Base-by-base conservation (phyloP, 2,113 vertebrate genomes). In the Ameiurus melas region DNA sequence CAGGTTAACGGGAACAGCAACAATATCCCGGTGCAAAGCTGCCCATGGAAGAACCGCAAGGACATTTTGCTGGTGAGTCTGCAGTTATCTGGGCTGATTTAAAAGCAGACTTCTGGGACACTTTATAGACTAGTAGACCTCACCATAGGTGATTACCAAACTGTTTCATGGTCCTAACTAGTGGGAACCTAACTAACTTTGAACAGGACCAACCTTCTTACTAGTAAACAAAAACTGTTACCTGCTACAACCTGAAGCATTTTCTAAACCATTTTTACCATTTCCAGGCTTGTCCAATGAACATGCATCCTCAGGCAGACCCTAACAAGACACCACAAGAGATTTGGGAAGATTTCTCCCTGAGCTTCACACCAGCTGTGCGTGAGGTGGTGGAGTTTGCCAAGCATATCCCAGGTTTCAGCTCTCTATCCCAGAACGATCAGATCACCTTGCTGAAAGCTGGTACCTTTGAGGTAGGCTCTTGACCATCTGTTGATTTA, bases 281-380 rank as follows among this genome's bases (percentile, higher is more conserved):
- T 84, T 91, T 85, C 19, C 93, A 99, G 97, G 97, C 97, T 0
- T 99, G 97, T 91, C 97, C 98, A 47, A 98, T 98, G 97, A 98
- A 98, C 93, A 95, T 96, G 94, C 95, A 96, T 87, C 95, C 96
- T 1, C 96, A 95, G 0, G 94, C 96, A 3, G 93, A 96, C 91
- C 96, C 96, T 22, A 96, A 93, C 81, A 95, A 96, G 90, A 96
- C 95, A 0, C 95, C 96, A 4, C 97, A 99, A 89, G 96, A 98
- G 93, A 97, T 98, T 92, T 98, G 97, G 97, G 97, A 98, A 90
- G 97, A 98, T 89, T 99, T 99, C 94, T 98, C 97, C 5, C 95
- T 97, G 89, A 97, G 97, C 91, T 99, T 99, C 95, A 97, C 97
- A 0, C 97, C 97, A 0, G 97, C 97, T 0, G 97, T 98, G 87